Percentiles rank a stretch among this genome's conserved stretches.
These are phyloP conservation scores for Alviniconcha marisindica DNA, from an alignment of 1,140 invertebrate genomes.

Conservation along the genomic window DNA sequence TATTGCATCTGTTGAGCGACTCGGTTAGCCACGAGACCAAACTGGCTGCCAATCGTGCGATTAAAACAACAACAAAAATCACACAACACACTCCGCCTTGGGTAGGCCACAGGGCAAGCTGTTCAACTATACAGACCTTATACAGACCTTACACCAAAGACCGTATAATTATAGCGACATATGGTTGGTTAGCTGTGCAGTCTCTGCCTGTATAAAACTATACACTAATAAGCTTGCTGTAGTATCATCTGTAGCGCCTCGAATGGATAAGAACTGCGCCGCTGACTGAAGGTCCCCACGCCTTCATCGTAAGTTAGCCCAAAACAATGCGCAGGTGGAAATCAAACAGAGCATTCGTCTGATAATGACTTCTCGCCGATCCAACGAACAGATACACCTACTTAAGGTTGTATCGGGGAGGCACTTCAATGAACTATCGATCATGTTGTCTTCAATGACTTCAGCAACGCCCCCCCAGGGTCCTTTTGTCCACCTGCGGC, in stretches of 20 bases:
- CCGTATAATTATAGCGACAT: no score
- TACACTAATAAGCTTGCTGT: not conserved
- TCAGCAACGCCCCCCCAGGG: not conserved
- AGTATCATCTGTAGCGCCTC: not conserved
- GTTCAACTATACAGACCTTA: no score
- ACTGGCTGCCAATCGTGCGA: not conserved
- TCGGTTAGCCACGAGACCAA: not conserved
- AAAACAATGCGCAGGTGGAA: not conserved
- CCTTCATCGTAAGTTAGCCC: not conserved
- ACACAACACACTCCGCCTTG: no score
- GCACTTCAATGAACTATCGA: conserved; percentile 13
- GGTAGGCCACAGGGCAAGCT: no score
- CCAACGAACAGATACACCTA: conserved; percentile 1
- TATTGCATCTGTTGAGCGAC: not conserved
- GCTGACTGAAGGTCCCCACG: not conserved
- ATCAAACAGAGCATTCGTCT: not conserved
- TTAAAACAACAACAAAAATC: no score
- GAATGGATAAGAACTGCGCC: not conserved
- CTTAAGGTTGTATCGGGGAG: conserved; percentile 7
- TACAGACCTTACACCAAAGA: no score
- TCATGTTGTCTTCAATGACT: conserved; percentile 7
- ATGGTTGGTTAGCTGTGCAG: no score
- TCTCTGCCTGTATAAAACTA: no score
- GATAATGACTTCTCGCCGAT: conserved; percentile 14
- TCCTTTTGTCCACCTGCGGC: not conserved